These are phyloP conservation scores for Alentia gelatinosa DNA, from an alignment of 2,888 invertebrate genomes.

Conservation along the genomic window DNA sequence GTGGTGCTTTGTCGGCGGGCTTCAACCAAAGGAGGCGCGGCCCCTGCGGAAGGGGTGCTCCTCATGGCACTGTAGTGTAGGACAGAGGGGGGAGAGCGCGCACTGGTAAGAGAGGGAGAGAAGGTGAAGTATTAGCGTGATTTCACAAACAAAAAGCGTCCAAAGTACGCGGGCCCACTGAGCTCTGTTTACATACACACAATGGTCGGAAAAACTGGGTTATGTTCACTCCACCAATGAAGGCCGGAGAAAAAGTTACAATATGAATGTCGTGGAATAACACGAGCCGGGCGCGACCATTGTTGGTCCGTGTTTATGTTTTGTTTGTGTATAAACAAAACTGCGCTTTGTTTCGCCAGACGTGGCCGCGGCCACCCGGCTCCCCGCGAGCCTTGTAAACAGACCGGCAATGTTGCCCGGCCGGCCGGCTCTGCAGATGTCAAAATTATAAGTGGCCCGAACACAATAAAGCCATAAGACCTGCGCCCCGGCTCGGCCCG, in stretches of 20 bases:
- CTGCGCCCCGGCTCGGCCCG: neutral
- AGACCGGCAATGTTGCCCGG: neutral
- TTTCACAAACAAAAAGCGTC: conserved; percentile 48
- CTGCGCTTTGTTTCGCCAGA: conserved; percentile 47
- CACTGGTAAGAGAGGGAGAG: neutral
- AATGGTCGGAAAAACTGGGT: conserved; percentile 12
- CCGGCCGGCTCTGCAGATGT: conserved; percentile 32
- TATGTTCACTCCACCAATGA: conserved; percentile 46
- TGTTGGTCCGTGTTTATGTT: conserved; percentile 51
- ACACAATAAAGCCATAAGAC: conserved; percentile 49
- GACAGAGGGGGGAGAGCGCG: neutral
- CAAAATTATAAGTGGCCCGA: conserved; percentile 41
- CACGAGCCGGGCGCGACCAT: conserved; percentile 13
- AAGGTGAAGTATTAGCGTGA: conserved; percentile 24
- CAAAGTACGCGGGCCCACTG: conserved; percentile 9
- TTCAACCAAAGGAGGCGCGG: neutral
- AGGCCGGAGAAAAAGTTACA: conserved; percentile 50
- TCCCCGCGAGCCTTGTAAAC: neutral
- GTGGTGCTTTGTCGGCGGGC: neutral
- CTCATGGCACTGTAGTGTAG: neutral
- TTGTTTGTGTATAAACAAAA: conserved; percentile 51
- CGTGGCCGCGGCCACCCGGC: neutral
- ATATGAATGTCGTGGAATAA: conserved; percentile 48
- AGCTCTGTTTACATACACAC: conserved; percentile 31
- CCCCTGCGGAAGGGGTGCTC: too few species aligned